These are phyloP conservation scores for Lordiphosa andalusiaca DNA, from an alignment of 2,888 invertebrate genomes.

Conservation along the genomic window DNA sequence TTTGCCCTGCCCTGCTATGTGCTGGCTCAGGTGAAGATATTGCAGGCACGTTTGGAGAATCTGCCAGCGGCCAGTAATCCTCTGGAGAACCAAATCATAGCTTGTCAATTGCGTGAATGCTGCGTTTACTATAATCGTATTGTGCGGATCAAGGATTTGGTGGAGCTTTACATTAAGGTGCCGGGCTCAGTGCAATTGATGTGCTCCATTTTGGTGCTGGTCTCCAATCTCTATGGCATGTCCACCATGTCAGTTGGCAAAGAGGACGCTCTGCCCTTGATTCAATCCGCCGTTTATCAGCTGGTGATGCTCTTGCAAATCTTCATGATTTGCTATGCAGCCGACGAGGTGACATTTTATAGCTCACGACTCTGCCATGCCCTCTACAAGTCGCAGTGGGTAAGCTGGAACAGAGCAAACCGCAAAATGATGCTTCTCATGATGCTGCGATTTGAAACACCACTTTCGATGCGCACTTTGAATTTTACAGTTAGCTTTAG, in stretches of 20 bases:
- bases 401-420: constrained; percentile 50
- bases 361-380: constrained; percentile 49
- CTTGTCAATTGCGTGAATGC: constrained; percentile 51
- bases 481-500: constrained; percentile 66
- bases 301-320: constrained; percentile 69
- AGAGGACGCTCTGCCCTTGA: constrained; percentile 43
- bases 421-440: constrained; percentile 48
- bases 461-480: constrained; percentile 57
- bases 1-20: constrained; percentile 52
- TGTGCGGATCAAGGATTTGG: constrained; percentile 37
- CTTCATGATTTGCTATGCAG: constrained; percentile 66
- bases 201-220: constrained; percentile 70
- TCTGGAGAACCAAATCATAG: constrained; percentile 26
- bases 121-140: constrained; percentile 53
- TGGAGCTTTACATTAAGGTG: constrained; percentile 56
- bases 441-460: constrained; percentile 51
- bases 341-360: constrained; percentile 61
- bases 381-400: constrained; percentile 59
- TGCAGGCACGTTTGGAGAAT: constrained; percentile 55
- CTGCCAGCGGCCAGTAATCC: constrained; percentile 33
- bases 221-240: constrained; percentile 72
- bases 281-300: constrained; percentile 60
- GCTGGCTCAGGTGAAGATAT: constrained; percentile 58
- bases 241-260: constrained; percentile 44
- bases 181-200: constrained; percentile 69